Percentiles rank a stretch among this genome's conserved stretches.
These are phyloP conservation scores for Falco cherrug DNA, from an alignment of 2,797 vertebrate species.

Conservation along the genomic window DNA sequence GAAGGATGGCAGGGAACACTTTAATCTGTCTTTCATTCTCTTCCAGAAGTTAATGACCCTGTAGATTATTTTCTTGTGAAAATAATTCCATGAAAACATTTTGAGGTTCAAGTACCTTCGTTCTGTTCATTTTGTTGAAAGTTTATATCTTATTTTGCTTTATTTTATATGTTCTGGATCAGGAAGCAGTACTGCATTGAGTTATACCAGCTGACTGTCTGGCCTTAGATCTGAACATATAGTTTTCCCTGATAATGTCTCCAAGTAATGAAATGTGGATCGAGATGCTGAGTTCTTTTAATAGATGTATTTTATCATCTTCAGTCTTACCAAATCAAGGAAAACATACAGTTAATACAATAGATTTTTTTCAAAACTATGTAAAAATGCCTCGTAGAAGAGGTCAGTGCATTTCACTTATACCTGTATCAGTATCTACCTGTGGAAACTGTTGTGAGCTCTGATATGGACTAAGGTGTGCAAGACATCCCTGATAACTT, in stretches of 20 bases:
- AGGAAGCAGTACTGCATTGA: not conserved
- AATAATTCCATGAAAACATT: not conserved
- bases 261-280: not conserved
- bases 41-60: slow-evolving; percentile 1
- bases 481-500: not conserved
- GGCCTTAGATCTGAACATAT: not conserved
- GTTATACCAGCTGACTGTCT: not conserved
- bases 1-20: not conserved
- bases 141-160: not conserved
- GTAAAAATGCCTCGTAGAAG: not conserved
- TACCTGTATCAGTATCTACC: not conserved
- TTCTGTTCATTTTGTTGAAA: not conserved
- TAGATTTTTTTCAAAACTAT: not conserved
- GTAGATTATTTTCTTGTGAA: not conserved
- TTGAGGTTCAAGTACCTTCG: not conserved
- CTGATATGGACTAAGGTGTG: not conserved
- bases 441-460: not conserved
- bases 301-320: not conserved
- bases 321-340: not conserved
- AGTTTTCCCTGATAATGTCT: not conserved
- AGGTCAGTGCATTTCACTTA: not conserved
- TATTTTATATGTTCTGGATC: not conserved
- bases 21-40: not conserved
- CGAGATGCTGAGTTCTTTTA: not conserved
- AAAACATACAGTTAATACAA: not conserved